A percentile compares a stretch with the other conserved stretches of the same genome.
Conservation (phyloP, 2,113 vertebrate genomes). For the Podarcis raffonei region DNA sequence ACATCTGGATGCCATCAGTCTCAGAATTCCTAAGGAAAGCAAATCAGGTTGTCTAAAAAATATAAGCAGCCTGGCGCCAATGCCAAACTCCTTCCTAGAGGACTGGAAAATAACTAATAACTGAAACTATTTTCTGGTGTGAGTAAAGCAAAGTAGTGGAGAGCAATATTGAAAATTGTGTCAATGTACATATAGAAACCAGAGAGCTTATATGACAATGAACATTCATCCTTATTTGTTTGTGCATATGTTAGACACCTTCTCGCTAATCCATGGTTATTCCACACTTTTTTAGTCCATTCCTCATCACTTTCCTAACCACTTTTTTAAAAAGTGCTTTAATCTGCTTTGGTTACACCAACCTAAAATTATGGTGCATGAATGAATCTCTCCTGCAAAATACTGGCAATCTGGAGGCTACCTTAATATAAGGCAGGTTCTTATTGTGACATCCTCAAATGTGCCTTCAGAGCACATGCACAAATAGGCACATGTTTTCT, state of each 20-base stretch:
- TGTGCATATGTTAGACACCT: not conserved
- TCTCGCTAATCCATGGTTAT: no score
- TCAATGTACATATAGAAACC: not conserved
- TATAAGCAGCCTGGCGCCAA: not conserved
- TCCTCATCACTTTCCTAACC: no score
- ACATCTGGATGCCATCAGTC: not conserved
- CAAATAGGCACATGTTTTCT: no score
- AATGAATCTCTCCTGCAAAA: no score
- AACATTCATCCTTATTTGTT: no score
- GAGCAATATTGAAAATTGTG: not conserved
- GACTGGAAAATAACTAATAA: not conserved
- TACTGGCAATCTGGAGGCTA: no score
- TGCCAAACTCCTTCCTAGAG: not conserved
- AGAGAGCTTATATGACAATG: not conserved
- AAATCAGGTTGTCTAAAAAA: not conserved
- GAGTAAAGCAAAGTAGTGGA: not conserved
- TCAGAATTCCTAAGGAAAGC: not conserved
- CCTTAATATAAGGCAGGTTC: not conserved
- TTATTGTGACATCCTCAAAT: not conserved
- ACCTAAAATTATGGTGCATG: no score
- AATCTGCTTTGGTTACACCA: no score
- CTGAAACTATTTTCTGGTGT: not conserved
- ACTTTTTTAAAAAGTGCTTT: no score
- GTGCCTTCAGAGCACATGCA: not conserved
- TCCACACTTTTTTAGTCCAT: no score